Conservation (phyloP, 2,113 vertebrate species). For the Cheirogaleus medius region DNA sequence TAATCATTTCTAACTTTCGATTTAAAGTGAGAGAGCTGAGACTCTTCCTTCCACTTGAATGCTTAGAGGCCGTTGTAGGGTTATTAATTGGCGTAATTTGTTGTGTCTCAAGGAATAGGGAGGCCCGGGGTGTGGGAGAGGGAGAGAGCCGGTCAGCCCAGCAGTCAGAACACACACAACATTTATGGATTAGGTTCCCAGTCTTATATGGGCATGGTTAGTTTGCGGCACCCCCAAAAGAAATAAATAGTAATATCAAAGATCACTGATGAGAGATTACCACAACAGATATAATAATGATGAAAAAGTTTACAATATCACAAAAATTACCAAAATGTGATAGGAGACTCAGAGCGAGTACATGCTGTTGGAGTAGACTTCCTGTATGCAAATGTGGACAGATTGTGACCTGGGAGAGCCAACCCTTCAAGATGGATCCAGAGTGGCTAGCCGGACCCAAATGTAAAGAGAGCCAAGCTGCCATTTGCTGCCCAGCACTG, state of each 20-base stretch:
- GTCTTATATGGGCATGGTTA: background rate
- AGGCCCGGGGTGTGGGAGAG: background rate
- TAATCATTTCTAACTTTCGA: background rate
- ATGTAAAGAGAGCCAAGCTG: background rate
- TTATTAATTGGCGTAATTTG: background rate
- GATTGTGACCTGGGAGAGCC: background rate
- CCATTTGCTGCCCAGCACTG: background rate
- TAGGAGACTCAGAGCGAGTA: background rate
- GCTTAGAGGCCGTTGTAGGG: background rate
- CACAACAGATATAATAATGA: background rate
- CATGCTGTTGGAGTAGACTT: background rate
- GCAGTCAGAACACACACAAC: background rate
- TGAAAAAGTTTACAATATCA: background rate
- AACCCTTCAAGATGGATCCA: background rate
- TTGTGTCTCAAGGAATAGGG: background rate
- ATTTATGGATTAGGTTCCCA: background rate
- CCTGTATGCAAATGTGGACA: background rate
- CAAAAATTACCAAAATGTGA: background rate
- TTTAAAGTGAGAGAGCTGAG: background rate
- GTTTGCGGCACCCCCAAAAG: background rate
- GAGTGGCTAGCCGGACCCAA: background rate
- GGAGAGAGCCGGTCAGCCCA: background rate
- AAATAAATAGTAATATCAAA: background rate
- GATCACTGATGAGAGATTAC: background rate
- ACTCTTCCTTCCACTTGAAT: background rate